Percentiles rank a stretch among this genome's conserved stretches.
Evolutionary conservation across 2,113 vertebrate species (phyloP).

Genomic region (Microcebus lehilahytsara): DNA sequence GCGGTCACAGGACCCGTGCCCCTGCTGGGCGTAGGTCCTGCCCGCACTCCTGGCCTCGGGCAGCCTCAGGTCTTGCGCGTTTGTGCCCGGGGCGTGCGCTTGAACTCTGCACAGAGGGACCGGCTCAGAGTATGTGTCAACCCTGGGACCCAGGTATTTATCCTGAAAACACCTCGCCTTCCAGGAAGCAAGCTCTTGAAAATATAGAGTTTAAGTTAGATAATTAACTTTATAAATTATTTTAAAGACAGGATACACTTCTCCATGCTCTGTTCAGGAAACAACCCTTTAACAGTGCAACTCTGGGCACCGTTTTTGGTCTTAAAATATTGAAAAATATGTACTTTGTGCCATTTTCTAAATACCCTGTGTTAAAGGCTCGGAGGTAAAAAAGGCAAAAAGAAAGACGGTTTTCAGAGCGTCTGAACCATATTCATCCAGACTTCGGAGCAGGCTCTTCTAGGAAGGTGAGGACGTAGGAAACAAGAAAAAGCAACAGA

Average conservation of each 20-base stretch:
- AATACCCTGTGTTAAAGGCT: not conserved
- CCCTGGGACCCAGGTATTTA: too few species aligned
- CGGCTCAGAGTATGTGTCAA: accelerated
- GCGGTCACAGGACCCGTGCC: accelerated
- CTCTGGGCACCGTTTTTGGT: accelerated
- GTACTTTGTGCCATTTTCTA: accelerated
- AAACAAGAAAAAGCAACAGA: accelerated
- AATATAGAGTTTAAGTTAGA: not conserved
- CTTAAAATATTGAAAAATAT: not conserved
- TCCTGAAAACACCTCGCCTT: not conserved
- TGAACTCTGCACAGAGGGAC: accelerated
- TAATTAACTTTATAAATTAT: not conserved
- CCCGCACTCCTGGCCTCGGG: not conserved
- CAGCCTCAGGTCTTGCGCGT: accelerated
- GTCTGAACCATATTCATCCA: not conserved
- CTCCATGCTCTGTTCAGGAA: not conserved
- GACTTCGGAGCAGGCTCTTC: not conserved
- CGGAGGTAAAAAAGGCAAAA: not conserved
- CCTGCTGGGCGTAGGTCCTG: accelerated
- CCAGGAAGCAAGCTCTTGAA: not conserved
- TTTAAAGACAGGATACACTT: not conserved
- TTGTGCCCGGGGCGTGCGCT: accelerated
- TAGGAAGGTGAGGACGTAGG: too few species aligned
- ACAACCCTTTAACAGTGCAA: not conserved
- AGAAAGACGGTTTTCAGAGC: not conserved